Percentiles rank a stretch among this genome's conserved stretches.
Evolutionary conservation across 2,113 vertebrate species (phyloP).

Genomic region (Bucco capensis): DNA sequence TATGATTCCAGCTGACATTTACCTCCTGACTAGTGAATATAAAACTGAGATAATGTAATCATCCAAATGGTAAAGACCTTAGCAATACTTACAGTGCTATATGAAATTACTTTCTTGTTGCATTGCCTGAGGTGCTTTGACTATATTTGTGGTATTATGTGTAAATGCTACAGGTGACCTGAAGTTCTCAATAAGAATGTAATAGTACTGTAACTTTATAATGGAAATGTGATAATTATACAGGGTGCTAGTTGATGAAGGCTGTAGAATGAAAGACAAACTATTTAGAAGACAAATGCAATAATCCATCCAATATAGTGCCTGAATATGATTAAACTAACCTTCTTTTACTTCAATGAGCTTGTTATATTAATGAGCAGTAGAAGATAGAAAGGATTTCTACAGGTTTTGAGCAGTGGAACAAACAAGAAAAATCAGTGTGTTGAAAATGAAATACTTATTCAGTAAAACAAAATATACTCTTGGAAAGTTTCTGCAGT

Average conservation of each 20-base stretch:
- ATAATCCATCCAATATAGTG: neutral
- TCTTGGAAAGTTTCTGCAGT: neutral
- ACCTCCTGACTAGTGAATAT: slow-evolving; percentile 37
- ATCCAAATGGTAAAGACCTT: slow-evolving; percentile 6
- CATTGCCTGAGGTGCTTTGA: neutral
- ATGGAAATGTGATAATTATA: neutral
- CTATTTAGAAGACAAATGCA: slow-evolving; percentile 16
- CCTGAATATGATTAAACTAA: slow-evolving; percentile 10
- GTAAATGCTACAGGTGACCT: slow-evolving; percentile 1
- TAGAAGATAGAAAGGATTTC: slow-evolving; percentile 7
- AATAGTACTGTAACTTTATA: neutral
- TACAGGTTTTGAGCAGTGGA: neutral
- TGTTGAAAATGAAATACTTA: neutral
- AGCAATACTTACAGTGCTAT: neutral
- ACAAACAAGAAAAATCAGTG: neutral
- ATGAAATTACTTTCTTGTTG: neutral
- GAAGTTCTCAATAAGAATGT: neutral
- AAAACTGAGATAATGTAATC: slow-evolving; percentile 48
- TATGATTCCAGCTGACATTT: slow-evolving; percentile 39
- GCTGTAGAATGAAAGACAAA: neutral
- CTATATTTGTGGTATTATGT: neutral
- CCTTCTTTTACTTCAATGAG: slow-evolving; percentile 39
- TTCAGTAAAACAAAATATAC: neutral
- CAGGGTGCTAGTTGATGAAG: slow-evolving; percentile 12
- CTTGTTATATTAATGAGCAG: slow-evolving; percentile 3